Percentiles rank a stretch among this genome's conserved stretches.
Conservation (phyloP, 2,888 invertebrate genomes). For the Troglohyphantes excavatus region DNA sequence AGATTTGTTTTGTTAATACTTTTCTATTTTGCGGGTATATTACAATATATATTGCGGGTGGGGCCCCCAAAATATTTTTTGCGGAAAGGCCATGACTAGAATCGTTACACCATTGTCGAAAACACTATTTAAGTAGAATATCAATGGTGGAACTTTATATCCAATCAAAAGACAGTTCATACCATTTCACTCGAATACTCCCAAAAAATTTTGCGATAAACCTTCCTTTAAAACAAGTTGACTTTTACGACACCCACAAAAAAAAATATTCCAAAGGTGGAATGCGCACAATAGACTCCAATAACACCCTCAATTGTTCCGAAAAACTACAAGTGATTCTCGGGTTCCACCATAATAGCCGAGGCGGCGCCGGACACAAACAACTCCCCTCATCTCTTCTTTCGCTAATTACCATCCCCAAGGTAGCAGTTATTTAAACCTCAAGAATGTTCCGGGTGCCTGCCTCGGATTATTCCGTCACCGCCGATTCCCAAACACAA, state of each 20-base stretch:
- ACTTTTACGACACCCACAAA: background rate
- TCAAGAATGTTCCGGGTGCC: constrained; percentile 47
- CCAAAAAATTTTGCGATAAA: background rate
- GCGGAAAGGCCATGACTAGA: too few species aligned
- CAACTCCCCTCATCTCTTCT: constrained; percentile 10
- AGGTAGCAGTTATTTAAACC: constrained; percentile 42
- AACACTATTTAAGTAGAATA: too few species aligned
- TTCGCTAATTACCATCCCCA: constrained; percentile 40
- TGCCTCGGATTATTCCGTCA: constrained; percentile 32
- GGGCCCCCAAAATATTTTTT: too few species aligned
- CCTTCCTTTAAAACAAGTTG: background rate
- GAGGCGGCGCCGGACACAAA: background rate
- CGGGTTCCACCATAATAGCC: background rate
- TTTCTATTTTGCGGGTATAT: too few species aligned
- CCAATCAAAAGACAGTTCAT: too few species aligned
- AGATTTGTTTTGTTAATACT: too few species aligned
- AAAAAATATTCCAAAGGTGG: background rate
- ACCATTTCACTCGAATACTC: background rate
- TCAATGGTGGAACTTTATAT: too few species aligned
- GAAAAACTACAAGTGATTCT: background rate
- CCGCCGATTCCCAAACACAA: constrained; percentile 1
- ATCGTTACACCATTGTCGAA: too few species aligned
- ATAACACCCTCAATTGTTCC: constrained; percentile 18
- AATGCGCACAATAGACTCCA: background rate
- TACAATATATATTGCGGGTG: too few species aligned